Percentiles rank a stretch among this genome's conserved stretches.
These are phyloP conservation scores for Mionectes olivaceus DNA, from an alignment of 2,797 vertebrate species.

Conservation along the genomic window DNA sequence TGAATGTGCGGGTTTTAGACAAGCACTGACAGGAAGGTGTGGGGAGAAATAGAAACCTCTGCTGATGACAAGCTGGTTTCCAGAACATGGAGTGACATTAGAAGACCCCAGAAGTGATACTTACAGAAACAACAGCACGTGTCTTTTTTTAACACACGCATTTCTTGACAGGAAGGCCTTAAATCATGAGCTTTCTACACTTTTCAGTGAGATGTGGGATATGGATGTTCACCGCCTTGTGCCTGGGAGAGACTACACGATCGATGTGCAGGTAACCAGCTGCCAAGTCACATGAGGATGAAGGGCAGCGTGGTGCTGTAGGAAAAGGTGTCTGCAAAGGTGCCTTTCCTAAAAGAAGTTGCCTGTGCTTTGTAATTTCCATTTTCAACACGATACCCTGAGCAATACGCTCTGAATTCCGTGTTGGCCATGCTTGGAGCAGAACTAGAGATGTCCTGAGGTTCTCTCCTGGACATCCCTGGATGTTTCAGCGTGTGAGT, in stretches of 20 bases:
- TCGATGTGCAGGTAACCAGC: conserved; percentile 83
- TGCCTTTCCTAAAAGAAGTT: neutral
- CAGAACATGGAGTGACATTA: neutral
- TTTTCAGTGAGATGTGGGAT: conserved; percentile 86
- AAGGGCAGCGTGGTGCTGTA: neutral
- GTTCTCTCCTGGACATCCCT: neutral
- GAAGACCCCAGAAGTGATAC: neutral
- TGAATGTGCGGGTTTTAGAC: neutral
- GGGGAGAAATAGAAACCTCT: neutral
- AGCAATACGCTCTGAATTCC: neutral
- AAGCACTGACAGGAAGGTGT: neutral
- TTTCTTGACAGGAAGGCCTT: conserved; percentile 72
- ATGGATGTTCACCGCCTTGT: conserved; percentile 81
- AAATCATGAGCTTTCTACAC: conserved; percentile 83
- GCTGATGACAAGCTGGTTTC: neutral
- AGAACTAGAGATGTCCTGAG: neutral
- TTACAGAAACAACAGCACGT: neutral
- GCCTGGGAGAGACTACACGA: conserved; percentile 82
- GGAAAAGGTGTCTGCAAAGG: neutral
- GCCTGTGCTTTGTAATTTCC: neutral
- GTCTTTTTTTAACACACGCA: neutral
- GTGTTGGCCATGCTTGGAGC: neutral
- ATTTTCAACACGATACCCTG: neutral
- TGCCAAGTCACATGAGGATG: neutral
- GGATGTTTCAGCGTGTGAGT: neutral